Base-by-base conservation (phyloP, 1,140 invertebrate species). In the Lordiphosa collinella region DNA sequence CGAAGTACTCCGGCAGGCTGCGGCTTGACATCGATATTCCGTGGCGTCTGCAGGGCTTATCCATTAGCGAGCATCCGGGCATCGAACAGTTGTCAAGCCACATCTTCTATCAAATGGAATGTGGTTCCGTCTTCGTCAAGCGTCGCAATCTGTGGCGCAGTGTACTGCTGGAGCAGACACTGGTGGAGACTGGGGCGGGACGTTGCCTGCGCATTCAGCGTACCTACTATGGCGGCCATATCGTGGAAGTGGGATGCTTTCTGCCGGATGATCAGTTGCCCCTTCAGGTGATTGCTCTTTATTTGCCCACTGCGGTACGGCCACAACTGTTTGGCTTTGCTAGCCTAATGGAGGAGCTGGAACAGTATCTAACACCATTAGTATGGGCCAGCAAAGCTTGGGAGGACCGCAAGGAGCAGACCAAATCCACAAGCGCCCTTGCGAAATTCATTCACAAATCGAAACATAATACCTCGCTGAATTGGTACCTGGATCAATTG, bases 141-240 rank as follows among this genome's bases (percentile, higher is more conserved):
- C 18, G 34, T 10, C n/a, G 41, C 4, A 22, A 29, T 3, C 2
- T 29, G 1, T 11, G 32, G 18, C 10, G 46, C 1, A 59, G 36
- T 22, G 8, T 55, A 0, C 5, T 60, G 44, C 55, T 56, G 9
- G 4, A 46, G 7, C n/a, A 32, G 6, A 12, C 46, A 0, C 2
- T 69, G 34, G 29, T 43, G 4, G 18, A 46, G 31, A 9, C n/a
- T 8, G 57, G 10, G 10, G n/a, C 29, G 1, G 56, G 51, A 1
- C 55, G 61, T 1, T 29, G 44, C 34, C 1, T 69, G 5, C 62
- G 62, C 31, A 51, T 69, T 1, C 66, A 69, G 25, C 54, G 66
- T n/a, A 25, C 25, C 6, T 47, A 11, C n/a, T 16, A 52, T 11
- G 3, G n/a, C 1, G 44, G 31, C 0, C 11, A 11, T 0, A 2